Percentiles rank a stretch among this genome's conserved stretches.
These are phyloP conservation scores for Sebastes nivosus DNA, from an alignment of 2,797 vertebrate genomes.

Conservation along the genomic window DNA sequence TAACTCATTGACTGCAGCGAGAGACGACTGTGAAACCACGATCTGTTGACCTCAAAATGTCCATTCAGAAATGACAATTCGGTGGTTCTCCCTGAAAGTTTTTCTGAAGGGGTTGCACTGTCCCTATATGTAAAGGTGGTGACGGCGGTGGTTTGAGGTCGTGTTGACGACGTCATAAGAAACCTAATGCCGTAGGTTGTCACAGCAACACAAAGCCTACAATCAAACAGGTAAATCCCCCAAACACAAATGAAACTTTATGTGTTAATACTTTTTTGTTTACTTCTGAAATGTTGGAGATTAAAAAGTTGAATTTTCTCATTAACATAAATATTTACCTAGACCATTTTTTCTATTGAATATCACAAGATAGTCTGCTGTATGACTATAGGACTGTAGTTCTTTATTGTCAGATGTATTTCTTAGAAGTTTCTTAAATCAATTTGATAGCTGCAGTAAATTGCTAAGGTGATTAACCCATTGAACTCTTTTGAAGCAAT, in stretches of 20 bases:
- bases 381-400: background rate
- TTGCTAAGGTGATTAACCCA: too few relatives aligned
- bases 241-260: background rate
- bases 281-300: background rate
- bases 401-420: background rate
- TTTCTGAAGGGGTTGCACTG: background rate
- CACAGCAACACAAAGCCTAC: background rate
- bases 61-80: slow-evolving; percentile 11
- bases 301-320: background rate
- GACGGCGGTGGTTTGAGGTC: background rate
- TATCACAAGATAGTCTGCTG: background rate
- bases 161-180: background rate
- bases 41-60: background rate
- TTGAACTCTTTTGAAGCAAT: background rate
- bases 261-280: background rate
- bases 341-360: background rate
- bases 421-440: too few relatives aligned
- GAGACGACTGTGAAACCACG: background rate
- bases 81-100: slow-evolving; percentile 2
- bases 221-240: background rate
- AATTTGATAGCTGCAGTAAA: too few relatives aligned
- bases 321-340: background rate
- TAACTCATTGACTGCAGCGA: background rate
- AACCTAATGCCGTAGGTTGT: background rate
- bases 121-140: slow-evolving; percentile 1